phyloP scores from a whole-genome alignment of 2,797 vertebrate genomes.

The Girardinus metallicus region DNA sequence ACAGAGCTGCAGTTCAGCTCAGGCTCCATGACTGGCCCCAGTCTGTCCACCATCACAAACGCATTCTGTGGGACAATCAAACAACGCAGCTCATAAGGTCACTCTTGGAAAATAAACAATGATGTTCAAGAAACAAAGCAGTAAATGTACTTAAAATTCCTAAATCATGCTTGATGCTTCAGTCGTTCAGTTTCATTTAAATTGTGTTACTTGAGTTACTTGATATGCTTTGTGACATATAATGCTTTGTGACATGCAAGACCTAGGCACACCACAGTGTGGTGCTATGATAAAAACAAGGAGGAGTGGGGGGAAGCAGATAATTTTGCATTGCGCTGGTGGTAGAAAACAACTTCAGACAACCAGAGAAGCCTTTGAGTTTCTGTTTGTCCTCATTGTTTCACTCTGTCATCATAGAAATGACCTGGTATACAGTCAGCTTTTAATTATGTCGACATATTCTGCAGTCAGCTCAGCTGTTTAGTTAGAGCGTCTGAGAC shows the following conservation, averaged over 20 bases:
- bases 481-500: constrained; percentile 2
- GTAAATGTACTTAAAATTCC: not conserved
- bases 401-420: constrained; percentile 30
- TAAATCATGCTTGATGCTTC: not conserved
- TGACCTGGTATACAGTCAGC: constrained; percentile 25
- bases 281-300: constrained; percentile 55
- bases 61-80: constrained; percentile 67
- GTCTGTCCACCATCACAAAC: constrained; percentile 66
- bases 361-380: constrained; percentile 36
- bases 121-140: not conserved
- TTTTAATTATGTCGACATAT: constrained; percentile 11
- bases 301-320: constrained; percentile 7
- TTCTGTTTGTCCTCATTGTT: constrained; percentile 41
- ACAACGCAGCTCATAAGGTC: not conserved
- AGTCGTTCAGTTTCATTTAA: not conserved
- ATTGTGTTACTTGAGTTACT: not conserved
- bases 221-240: too few species aligned
- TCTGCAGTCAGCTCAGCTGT: constrained; percentile 19
- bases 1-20: constrained; percentile 91
- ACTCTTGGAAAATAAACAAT: not conserved
- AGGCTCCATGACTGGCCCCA: constrained; percentile 83
- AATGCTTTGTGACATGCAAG: too few species aligned
- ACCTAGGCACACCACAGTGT: constrained; percentile 59
- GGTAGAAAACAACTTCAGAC: constrained; percentile 3
- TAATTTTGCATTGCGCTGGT: not conserved